These are phyloP conservation scores for Halocynthia roretzi DNA, from an alignment of 23 tunicate genomes.

Conservation along the genomic window DNA sequence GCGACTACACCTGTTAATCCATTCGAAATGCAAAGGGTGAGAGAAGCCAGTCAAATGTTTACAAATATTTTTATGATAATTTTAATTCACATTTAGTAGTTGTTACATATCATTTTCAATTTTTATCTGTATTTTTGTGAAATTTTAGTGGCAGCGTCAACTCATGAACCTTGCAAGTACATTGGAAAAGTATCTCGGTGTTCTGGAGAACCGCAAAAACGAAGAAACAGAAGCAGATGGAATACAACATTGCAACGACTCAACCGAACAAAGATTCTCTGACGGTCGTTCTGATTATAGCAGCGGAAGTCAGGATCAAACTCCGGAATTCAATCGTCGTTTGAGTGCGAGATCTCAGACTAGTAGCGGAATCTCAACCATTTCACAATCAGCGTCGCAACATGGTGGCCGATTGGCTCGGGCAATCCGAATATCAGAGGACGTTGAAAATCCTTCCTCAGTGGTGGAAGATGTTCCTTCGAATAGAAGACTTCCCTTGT, in stretches of 20 bases:
- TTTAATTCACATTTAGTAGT: not conserved
- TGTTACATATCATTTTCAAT: not conserved
- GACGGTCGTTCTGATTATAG: not conserved
- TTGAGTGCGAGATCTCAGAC: not conserved
- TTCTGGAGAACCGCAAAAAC: conserved; percentile 8
- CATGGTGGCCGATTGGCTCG: too few relatives aligned
- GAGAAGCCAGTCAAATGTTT: not conserved
- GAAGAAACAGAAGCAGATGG: too few relatives aligned
- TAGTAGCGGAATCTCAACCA: not conserved
- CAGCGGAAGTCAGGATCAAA: not conserved
- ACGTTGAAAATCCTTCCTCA: too few relatives aligned
- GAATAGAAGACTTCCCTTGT: too few relatives aligned
- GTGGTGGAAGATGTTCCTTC: too few relatives aligned
- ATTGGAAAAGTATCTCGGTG: conserved; percentile 33
- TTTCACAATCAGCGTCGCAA: too few relatives aligned
- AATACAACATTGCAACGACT: too few relatives aligned
- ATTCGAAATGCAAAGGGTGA: conserved; percentile 26
- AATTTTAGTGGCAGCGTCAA: conserved; percentile 55
- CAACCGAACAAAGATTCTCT: too few relatives aligned
- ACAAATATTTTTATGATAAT: not conserved
- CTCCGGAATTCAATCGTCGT: not conserved
- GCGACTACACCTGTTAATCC: conserved; percentile 20
- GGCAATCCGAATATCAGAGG: too few relatives aligned
- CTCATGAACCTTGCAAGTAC: conserved; percentile 40
- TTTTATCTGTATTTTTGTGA: not conserved